Percentiles rank a stretch among this genome's conserved stretches.
These are phyloP conservation scores for Cynopterus sphinx DNA, from an alignment of 2,797 vertebrate genomes.

Conservation along the genomic window DNA sequence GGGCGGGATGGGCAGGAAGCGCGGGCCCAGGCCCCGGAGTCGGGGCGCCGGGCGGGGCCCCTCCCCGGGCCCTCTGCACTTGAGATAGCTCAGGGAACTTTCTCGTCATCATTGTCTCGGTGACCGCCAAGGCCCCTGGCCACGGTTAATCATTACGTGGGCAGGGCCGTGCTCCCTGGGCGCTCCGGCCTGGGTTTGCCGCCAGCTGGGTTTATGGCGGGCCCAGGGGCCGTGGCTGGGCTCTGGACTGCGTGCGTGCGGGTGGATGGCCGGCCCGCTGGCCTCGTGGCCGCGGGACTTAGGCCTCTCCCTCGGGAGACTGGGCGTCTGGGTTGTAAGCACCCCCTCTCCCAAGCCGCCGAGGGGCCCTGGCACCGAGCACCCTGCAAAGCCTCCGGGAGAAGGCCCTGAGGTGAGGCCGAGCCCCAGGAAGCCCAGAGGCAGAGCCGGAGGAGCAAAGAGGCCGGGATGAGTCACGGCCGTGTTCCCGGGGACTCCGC, in stretches of 20 bases:
- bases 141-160: constrained; percentile 86
- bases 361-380: neutral
- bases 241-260: constrained; percentile 80
- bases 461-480: neutral
- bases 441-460: neutral
- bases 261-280: constrained; percentile 77
- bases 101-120: constrained; percentile 66
- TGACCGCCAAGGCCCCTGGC: constrained; percentile 77
- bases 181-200: constrained; percentile 83
- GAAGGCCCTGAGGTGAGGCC: neutral
- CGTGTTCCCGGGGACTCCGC: neutral
- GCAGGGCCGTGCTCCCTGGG: constrained; percentile 70
- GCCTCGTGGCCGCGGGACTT: constrained; percentile 29
- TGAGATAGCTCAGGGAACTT: constrained; percentile 70
- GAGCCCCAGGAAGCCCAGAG: neutral
- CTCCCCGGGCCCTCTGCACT: constrained; percentile 66
- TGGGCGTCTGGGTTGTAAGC: neutral
- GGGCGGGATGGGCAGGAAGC: neutral
- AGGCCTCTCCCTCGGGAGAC: constrained; percentile 63
- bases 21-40: neutral
- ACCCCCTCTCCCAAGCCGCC: neutral
- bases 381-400: neutral
- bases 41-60: constrained; percentile 18
- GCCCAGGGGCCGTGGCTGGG: constrained; percentile 79
- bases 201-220: constrained; percentile 82